Percentiles rank a stretch among this genome's conserved stretches.
phyloP scores from a whole-genome alignment of 2,797 vertebrate species.

The Morelia viridis region DNA sequence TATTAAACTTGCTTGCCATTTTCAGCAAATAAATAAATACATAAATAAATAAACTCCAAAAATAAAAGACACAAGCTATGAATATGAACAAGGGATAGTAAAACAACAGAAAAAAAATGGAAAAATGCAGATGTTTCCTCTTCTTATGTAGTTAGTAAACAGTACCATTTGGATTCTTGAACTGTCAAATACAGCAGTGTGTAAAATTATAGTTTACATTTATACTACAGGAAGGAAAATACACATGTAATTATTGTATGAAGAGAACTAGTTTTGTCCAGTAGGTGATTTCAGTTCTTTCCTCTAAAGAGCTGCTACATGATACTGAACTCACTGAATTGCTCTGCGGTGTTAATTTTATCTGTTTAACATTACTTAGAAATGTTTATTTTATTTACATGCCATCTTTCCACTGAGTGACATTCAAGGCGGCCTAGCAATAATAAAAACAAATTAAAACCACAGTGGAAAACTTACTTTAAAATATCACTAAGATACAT shows the following conservation, averaged over 20 bases:
- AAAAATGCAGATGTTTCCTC: conserved; percentile 6
- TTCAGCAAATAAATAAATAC: background rate
- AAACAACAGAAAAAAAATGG: background rate
- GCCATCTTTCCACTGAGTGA: background rate
- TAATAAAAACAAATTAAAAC: background rate
- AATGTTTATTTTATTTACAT: background rate
- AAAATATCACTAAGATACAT: too few relatives aligned
- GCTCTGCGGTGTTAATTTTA: background rate
- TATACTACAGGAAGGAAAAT: conserved; percentile 1
- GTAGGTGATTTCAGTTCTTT: background rate
- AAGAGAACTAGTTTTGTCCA: background rate
- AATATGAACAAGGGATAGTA: background rate
- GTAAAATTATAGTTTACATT: conserved; percentile 26
- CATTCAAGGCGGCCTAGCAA: background rate
- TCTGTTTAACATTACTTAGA: background rate
- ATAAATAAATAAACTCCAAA: background rate
- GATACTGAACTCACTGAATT: background rate
- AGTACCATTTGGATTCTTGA: conserved; percentile 25
- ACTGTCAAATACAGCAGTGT: background rate
- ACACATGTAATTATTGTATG: background rate
- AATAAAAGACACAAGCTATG: background rate
- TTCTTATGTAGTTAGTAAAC: conserved; percentile 33
- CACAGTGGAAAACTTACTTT: background rate
- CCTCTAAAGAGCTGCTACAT: background rate
- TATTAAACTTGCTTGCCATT: background rate